Evolutionary conservation across 2,888 invertebrate species (phyloP).

Genomic region (Torymus auratus): DNA sequence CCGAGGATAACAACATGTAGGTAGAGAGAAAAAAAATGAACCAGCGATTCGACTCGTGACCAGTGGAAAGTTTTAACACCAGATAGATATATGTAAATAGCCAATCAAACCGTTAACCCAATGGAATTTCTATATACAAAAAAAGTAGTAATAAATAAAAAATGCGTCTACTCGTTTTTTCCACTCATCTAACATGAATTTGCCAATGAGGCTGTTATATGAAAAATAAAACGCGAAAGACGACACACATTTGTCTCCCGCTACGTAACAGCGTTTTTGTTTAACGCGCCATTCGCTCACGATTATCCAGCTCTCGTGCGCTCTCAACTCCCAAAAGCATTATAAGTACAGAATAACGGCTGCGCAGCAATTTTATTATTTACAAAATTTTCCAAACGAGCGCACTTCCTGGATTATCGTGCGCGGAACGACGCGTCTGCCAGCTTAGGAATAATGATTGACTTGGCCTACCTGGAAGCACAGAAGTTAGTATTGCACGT

Average conservation of each 20-base stretch:
- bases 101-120: constrained; percentile 60
- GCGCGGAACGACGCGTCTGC: constrained; percentile 30
- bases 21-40: constrained; percentile 45
- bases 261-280: constrained; percentile 47
- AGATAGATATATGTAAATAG: constrained; percentile 61
- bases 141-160: constrained; percentile 59
- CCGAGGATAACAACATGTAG: too few relatives aligned
- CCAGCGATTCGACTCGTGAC: constrained; percentile 59
- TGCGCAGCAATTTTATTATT: too few relatives aligned
- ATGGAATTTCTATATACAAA: constrained; percentile 69
- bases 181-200: constrained; percentile 40
- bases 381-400: not conserved
- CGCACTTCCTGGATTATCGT: constrained; percentile 17
- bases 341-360: not conserved
- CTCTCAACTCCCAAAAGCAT: not conserved
- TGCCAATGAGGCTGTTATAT: constrained; percentile 41
- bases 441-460: constrained; percentile 75
- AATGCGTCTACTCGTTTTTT: constrained; percentile 55
- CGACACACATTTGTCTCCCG: constrained; percentile 56
- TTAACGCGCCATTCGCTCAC: constrained; percentile 2
- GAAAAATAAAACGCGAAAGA: constrained; percentile 52
- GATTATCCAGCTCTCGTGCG: constrained; percentile 16
- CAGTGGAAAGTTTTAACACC: constrained; percentile 67
- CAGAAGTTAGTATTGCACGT: constrained; percentile 77
- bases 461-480: constrained; percentile 77